Evolutionary conservation across 92 coral and sea anemone species (phyloP).

Genomic region (Zoanthus sansibaricus): DNA sequence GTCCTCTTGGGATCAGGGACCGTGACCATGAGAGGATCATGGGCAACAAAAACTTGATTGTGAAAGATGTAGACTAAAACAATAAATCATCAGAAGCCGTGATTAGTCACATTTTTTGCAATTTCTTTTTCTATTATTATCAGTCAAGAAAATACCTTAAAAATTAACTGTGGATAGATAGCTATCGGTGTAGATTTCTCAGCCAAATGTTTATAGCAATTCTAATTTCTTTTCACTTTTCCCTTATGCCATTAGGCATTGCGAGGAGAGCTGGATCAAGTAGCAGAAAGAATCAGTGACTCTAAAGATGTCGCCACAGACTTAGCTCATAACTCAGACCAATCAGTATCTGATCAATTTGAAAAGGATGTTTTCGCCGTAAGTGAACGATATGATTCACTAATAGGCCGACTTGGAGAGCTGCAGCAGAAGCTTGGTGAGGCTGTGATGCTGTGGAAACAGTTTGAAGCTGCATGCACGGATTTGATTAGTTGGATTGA

Average conservation of each 20-base stretch:
- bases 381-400: conserved; percentile 68
- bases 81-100: too few species aligned
- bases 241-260: conserved; percentile 48
- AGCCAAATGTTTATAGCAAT: too few species aligned
- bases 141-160: too few species aligned
- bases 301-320: conserved; percentile 83
- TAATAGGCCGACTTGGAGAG: conserved; percentile 66
- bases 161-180: too few species aligned
- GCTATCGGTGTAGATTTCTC: too few species aligned
- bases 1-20: too few species aligned
- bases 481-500: conserved; percentile 88
- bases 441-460: conserved; percentile 69
- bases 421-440: conserved; percentile 72
- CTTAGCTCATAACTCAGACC: conserved; percentile 81
- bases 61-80: too few species aligned
- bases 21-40: too few species aligned
- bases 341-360: conserved; percentile 76
- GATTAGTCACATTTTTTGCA: too few species aligned
- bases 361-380: conserved; percentile 72
- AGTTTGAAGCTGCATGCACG: conserved; percentile 84
- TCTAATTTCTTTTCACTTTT: neutral
- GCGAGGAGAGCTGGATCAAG: conserved; percentile 69
- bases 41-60: too few species aligned
- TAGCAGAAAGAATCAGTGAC: conserved; percentile 76
- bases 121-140: too few species aligned